Evolutionary conservation across 2,113 vertebrate species (phyloP), one percentile per base, ranked within the genome.

Genomic region (Macrotus californicus): DNA sequence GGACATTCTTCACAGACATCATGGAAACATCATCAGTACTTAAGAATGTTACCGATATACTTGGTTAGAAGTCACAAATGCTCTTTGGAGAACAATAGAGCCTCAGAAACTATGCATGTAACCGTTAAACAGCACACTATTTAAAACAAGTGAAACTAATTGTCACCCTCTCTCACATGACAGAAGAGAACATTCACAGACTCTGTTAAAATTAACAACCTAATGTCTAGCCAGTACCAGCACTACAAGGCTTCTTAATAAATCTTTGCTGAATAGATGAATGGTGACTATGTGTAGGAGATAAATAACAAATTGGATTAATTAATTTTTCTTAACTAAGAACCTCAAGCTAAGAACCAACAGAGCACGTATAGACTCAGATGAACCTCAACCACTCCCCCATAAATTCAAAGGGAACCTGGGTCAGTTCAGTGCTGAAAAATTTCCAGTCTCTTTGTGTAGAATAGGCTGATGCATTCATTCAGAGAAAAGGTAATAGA

Each of bases 101-200:
- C 21, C 15, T 92, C 88, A 73, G 50, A 91, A 91, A 83, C n/a
- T 69, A 59, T 36, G 80, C 94, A 83, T 0, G 34, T 66, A 95
- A 88, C 85, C 72, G 46, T 88, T 92, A 36, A 67, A 94, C 16
- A 92, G 50, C 56, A 80, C 41, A 87, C 7, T 10, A 54, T 34
- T 80, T 18, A 87, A 96, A 94, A 84, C 18, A 26, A 79, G n/a
- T 50, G 46, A 93, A 92, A 81, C 76, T 86, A 76, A 96, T 91
- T 93, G 94, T 94, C 73, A 95, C 83, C 75, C 75, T 64, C 52
- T 39, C n/a, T 93, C 77, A 77, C 64, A 72, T 73, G 83, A 90
- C 41, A 91, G 61, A 87, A 93, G 43, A 91, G 79, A 91, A 80
- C 13, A 24, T 75, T 95, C 88, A 59, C 43, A 95, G 46, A n/a